Base-by-base conservation (phyloP, 2,113 vertebrate species). In the Papio anubis region DNA sequence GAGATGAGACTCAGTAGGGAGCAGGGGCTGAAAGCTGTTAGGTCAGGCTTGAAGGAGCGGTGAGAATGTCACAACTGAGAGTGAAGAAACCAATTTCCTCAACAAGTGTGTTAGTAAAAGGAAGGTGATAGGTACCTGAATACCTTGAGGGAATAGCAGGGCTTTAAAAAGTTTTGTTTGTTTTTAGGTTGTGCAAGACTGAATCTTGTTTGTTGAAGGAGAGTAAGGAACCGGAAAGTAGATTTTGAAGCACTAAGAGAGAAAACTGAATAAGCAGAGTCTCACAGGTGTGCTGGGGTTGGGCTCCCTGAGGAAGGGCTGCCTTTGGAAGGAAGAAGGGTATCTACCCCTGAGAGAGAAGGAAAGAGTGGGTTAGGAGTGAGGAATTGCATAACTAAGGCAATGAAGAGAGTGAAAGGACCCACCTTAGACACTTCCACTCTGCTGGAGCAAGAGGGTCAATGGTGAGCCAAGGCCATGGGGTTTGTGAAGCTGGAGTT, bases 181-280 rank as follows among this genome's bases (percentile, higher is more conserved):
- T 55, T 83, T 96, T 95, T 52, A 73, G 40, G 38, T 59, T 83
- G 25, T n/a, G 12, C 32, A 76, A 73, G 43, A 76, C 75, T 94
- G 55, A 8, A 93, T 64, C 76, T 68, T 92, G 57, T 93, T 94
- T 96, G 96, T 97, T 91, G 90, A 83, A n/a, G 90, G 55, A 92
- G 40, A 35, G 40, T 85, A 96, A 86, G 82, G 38, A 82, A 80
- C 79, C 43, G 3, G 35, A 35, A 93, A 90, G 48, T 8, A 32
- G 9, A 81, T 73, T 82, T 50, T 68, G 87, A 96, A 95, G 59
- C 48, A 73, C 8, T 48, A 45, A 94, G 40, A 96, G 16, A 89
- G 27, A 89, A 89, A 14, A 50, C 0, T 0, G 79, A 52, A n/a
- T 50, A 90, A 95, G 70, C 20, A 61, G 81, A 48, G 35, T 88